Percentiles rank a stretch among this genome's conserved stretches.
Conservation (phyloP, 2,888 invertebrate species). For the Caenorhabditis zanzibari region DNA sequence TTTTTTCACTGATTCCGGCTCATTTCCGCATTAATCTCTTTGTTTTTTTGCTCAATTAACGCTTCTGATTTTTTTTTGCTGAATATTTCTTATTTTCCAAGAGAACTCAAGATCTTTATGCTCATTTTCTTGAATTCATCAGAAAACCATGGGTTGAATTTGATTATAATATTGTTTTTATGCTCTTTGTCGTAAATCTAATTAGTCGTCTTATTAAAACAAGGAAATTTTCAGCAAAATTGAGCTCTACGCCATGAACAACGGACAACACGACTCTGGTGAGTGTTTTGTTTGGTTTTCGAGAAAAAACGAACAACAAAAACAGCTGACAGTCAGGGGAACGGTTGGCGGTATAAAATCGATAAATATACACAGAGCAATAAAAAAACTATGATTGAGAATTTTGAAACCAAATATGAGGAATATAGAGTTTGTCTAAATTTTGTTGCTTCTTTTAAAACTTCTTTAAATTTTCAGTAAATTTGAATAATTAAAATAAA, state of each 20-base stretch:
- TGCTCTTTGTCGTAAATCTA: slow-evolving; percentile 1
- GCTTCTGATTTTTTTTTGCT: neutral
- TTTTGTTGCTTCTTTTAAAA: too few relatives aligned
- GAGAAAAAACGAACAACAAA: neutral
- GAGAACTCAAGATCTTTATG: neutral
- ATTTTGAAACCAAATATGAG: too few relatives aligned
- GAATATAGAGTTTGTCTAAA: too few relatives aligned
- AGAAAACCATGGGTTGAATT: neutral
- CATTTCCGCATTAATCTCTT: slow-evolving; percentile 11
- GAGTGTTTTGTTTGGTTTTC: slow-evolving; percentile 31
- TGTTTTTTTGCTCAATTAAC: neutral
- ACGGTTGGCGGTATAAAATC: neutral
- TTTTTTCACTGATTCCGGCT: slow-evolving; percentile 28
- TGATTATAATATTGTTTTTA: slow-evolving; percentile 7
- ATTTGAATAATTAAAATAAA: too few relatives aligned
- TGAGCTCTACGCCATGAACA: slow-evolving; percentile 63
- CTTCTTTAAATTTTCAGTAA: too few relatives aligned
- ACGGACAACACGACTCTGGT: slow-evolving; percentile 59
- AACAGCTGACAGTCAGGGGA: neutral
- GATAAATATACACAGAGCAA: neutral
- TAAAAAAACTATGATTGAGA: too few relatives aligned
- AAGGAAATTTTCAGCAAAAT: slow-evolving; percentile 52
- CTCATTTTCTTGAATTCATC: neutral
- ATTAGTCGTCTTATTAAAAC: slow-evolving; percentile 2
- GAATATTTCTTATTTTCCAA: neutral